Conservation (phyloP, 2,113 vertebrate species). For the Lathamus discolor region DNA sequence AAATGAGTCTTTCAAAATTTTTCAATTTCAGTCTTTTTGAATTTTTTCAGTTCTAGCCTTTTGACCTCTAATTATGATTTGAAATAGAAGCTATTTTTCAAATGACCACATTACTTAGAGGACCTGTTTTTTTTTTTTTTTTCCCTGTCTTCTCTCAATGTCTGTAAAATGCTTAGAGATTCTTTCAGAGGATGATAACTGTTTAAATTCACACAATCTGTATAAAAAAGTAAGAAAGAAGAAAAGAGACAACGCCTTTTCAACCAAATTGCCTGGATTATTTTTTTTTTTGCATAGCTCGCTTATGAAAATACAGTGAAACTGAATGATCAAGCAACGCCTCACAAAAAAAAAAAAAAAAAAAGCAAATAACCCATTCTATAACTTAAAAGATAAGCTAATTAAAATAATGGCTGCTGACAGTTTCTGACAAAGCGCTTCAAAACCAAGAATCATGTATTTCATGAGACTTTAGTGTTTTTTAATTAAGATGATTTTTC, state of each 20-base stretch:
- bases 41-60: background rate
- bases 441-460: constrained; percentile 58
- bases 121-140: background rate
- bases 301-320: constrained; percentile 32
- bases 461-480: constrained; percentile 44
- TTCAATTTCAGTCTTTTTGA: background rate
- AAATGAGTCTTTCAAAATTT: background rate
- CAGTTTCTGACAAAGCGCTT: constrained; percentile 65
- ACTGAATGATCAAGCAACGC: constrained; percentile 27
- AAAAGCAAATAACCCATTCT: constrained; percentile 56
- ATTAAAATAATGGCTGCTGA: constrained; percentile 67
- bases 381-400: constrained; percentile 69
- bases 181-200: background rate
- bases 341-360: constrained; percentile 33
- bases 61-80: constrained; percentile 5
- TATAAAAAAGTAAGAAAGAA: background rate
- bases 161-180: background rate
- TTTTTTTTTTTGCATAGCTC: constrained; percentile 21
- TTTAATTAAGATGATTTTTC: constrained; percentile 71
- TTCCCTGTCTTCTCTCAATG: background rate
- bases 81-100: constrained; percentile 7
- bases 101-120: background rate
- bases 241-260: constrained; percentile 24
- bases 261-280: constrained; percentile 36
- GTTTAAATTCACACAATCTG: background rate